These are phyloP conservation scores for Lineus longissimus DNA, from an alignment of 1,140 invertebrate species.

Conservation along the genomic window DNA sequence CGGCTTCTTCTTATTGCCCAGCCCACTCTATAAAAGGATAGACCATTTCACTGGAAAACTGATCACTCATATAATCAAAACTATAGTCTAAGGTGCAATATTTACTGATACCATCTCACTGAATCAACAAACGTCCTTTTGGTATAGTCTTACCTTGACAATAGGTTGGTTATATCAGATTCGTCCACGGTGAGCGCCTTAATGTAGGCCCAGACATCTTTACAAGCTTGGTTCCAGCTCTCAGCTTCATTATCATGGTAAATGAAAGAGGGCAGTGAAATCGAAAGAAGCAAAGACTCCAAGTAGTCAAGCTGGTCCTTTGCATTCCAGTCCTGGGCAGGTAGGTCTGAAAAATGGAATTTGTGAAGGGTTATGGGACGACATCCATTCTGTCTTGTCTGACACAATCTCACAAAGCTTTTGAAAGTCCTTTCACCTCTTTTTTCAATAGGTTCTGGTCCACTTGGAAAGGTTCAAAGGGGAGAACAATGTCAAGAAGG, in stretches of 20 bases:
- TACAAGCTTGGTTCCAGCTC: conserved; percentile 29
- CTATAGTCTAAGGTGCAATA: too few species aligned
- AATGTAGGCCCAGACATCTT: conserved; percentile 37
- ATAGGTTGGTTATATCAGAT: conserved; percentile 21
- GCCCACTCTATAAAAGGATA: not conserved
- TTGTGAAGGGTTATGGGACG: not conserved
- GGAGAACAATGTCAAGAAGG: not conserved
- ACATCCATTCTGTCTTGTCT: not conserved
- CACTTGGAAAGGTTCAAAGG: not conserved
- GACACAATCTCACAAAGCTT: not conserved
- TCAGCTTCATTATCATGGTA: conserved; percentile 22
- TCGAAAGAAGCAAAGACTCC: conserved; percentile 18
- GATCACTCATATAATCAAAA: too few species aligned
- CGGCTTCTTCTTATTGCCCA: conserved; percentile 3
- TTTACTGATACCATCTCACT: not conserved
- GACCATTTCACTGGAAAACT: too few species aligned
- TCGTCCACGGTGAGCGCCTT: conserved; percentile 21
- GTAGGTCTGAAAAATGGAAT: conserved; percentile 21
- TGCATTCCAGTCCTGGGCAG: conserved; percentile 31
- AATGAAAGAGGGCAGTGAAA: conserved; percentile 33
- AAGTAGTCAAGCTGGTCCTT: conserved; percentile 26
- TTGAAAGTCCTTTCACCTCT: not conserved
- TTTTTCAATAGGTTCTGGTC: too few species aligned
- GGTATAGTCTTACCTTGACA: conserved; percentile 22
- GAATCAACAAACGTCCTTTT: not conserved